Evolutionary conservation across 2,888 invertebrate species (phyloP).

Genomic region (Campoplex capitator): DNA sequence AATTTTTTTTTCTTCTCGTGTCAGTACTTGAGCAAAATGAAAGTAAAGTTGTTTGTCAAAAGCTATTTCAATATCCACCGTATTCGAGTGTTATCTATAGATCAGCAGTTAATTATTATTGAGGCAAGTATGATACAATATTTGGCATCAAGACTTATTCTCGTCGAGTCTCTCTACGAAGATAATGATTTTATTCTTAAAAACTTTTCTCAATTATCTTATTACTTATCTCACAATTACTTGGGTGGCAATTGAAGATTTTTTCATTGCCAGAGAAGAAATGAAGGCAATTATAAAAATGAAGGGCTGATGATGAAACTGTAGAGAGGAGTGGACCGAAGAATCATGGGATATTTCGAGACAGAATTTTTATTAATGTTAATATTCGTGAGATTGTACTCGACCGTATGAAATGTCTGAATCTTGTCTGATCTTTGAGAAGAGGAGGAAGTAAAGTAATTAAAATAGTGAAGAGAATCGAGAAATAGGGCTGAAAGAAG

Average conservation of each 20-base stretch:
- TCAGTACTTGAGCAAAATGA: too few species aligned
- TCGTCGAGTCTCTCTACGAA: too few species aligned
- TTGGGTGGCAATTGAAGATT: not conserved
- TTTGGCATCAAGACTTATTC: too few species aligned
- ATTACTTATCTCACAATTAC: not conserved
- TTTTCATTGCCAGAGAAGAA: not conserved
- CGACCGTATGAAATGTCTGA: constrained; percentile 10
- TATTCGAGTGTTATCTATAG: not conserved
- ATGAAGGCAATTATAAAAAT: constrained; percentile 19
- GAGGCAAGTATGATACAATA: not conserved
- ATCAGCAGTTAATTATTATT: not conserved
- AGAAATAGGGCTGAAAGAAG: constrained; percentile 24
- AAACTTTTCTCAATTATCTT: not conserved
- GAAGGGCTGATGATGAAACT: constrained; percentile 17
- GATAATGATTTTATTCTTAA: not conserved
- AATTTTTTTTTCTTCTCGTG: too few species aligned
- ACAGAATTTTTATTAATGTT: constrained; percentile 8
- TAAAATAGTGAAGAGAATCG: constrained; percentile 44
- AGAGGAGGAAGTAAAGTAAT: constrained; percentile 49
- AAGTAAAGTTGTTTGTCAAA: too few species aligned
- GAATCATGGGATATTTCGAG: constrained; percentile 21
- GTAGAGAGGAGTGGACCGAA: not conserved
- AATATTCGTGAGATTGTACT: constrained; percentile 1
- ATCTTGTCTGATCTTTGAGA: constrained; percentile 28
- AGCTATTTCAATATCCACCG: too few species aligned